Base-by-base conservation (phyloP, 1,140 invertebrate species). In the Eurosta solidaginis region DNA sequence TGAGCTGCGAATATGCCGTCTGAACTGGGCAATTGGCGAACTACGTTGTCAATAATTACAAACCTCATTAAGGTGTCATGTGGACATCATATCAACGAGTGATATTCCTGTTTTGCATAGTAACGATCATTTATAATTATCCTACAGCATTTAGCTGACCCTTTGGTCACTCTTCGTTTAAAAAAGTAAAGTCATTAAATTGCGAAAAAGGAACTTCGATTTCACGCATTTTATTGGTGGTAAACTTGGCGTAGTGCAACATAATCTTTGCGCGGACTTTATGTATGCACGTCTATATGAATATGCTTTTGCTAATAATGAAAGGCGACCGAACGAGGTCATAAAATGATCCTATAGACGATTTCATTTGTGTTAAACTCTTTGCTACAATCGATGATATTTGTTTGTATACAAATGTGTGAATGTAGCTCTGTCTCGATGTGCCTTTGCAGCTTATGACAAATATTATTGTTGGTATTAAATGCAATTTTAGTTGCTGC, bases 141-240 rank as follows among this genome's bases (percentile, higher is more conserved):
- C 22, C 25, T 59, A 6, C 12, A 33, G 52, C 25, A 10, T 10
- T 10, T 22, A 1, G 59, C 12, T n/a, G 59, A n/a, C 59, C n/a
- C n/a, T 68, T 68, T 33, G 36, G 29, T 20, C 59, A 68, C 33
- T 40, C 33, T 1, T 40, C 33, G 59, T 42, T 68, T 22, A 68
- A 68, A n/a, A n/a, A 68, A 42, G 59, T 68, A 68, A 68, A 68
- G 33, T 68, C 59, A 40, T 68, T 20, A 68, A 68, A 20, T 2
- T 12, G 52, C 5, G 25, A 54, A 49, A 54, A 68, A 68, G 33
- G 6, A 6, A 68, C 40, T 68, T 68, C 59, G 59, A 68, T 68
- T 68, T 68, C 59, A 40, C 59, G 59, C 59, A 40, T 68, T 68
- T 40, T 40, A 68, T 40, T 68, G 59, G 33, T 68, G 59, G 33